Base-by-base conservation (phyloP, 2,888 invertebrate species). In the Bimastos eiseni region DNA sequence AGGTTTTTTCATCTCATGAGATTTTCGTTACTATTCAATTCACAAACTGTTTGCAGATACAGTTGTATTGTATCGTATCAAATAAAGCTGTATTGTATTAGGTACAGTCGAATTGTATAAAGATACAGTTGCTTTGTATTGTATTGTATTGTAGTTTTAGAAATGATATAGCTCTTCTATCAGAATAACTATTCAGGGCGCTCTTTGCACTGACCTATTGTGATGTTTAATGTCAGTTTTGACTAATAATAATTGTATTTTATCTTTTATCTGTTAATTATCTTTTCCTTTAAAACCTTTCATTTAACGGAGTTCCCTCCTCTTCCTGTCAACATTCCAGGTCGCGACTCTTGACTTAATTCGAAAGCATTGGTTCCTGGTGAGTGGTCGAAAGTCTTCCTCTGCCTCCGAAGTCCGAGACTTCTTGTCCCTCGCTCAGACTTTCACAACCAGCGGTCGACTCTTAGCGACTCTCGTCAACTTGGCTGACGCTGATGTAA, bases 351-450 rank as follows among this genome's bases (percentile, higher is more conserved):
- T 91, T 49, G 91, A 91, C 36, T 88, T 90, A 2, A 90, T 91
- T 30, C 84, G 89, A 93, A 96, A 97, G 93, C 97, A 98, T 94
- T 98, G 98, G 98, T 97, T 98, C 94, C 96, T 96, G 90, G 95
- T 96, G 94, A 96, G 97, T 90, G 97, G 97, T 94, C 96, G 96
- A 13, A 96, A 96, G 91, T 96, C 96, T 90, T 97, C 98, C 0
- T 96, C 97, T 95, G 97, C 97, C 8, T 96, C 96, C 90, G 96
- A 97, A 91, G 97, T 98, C 8, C 97, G 97, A 95, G 97, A 97
- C 93, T 98, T 97, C 94, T 95, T 98, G 93, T 97, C 98, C 94
- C 96, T 96, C 92, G 97, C 98, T 94, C 97, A 97, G 95, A 97
- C 97, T 92, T 96, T 97, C 93, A 97, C 97, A 5, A 96, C 96